Base-by-base conservation (phyloP, 2,888 invertebrate genomes). In the Apocheima hispidaria region DNA sequence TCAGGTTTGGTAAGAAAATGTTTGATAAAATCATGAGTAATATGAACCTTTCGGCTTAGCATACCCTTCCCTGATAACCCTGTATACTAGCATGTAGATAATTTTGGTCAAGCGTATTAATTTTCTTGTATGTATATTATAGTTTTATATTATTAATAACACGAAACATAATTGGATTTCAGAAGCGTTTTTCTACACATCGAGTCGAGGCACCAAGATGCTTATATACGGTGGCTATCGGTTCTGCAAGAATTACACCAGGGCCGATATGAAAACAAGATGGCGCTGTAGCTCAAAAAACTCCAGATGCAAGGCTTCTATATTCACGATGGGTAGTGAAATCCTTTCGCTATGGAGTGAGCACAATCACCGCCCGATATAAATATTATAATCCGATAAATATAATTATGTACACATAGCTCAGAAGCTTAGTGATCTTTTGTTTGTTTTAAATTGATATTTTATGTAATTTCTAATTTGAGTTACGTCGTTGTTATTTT, bases 281-380 rank as follows among this genome's bases (percentile, higher is more conserved):
- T 33, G 48, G 48, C 48, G 48, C 16, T 48, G 48, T n/a, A 48
- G 30, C 12, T 6, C 30, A 10, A 48, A 33, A 20, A 28, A 18
- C 4, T 28, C 33, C 28, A 18, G 33, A 4, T 48, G 48, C n/a
- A 48, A 48, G 33, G 48, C 48, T 30, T 10, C n/a, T 33, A 18
- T 48, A 10, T 48, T 18, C 33, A 48, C 30, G 7, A 21, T 43
- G 23, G 7, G n/a, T n/a, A 20, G 23, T n/a, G 2, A n/a, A 43
- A 43, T 43, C 2, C 6, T 23, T n/a, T 14, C 18, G 6, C 14
- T 43, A 21, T 23, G 23, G 1, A 43, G 23, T 14, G 12, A 5
- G 2, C 43, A 23, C 26, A 43, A 43, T 14, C 43, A 43, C 14
- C 35, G n/a, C 1, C 35, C 35, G n/a, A n/a, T n/a, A n/a, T n/a